Evolutionary conservation across 1,140 invertebrate species (phyloP).

Genomic region (Leptopilina boulardi): DNA sequence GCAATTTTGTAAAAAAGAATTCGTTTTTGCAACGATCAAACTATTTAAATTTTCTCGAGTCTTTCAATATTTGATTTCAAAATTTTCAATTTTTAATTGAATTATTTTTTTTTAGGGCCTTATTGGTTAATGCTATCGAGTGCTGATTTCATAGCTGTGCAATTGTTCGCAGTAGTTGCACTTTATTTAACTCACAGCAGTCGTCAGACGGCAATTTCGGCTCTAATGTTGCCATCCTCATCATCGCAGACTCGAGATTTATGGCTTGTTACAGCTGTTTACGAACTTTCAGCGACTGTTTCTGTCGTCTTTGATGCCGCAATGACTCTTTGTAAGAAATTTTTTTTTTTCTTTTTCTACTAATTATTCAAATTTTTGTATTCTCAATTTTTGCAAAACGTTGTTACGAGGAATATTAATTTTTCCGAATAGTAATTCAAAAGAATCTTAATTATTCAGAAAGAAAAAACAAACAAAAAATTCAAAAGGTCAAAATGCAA

Average conservation of each 20-base stretch:
- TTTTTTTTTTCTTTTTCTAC: too few relatives aligned
- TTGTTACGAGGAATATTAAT: too few relatives aligned
- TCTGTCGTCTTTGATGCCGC: constrained; percentile 75
- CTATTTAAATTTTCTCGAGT: not conserved
- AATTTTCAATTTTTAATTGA: not conserved
- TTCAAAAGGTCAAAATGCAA: too few relatives aligned
- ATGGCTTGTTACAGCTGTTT: constrained; percentile 76
- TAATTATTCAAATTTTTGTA: too few relatives aligned
- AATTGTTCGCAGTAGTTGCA: constrained; percentile 76
- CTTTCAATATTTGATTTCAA: too few relatives aligned
- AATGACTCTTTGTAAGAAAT: constrained; percentile 73
- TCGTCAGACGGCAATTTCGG: constrained; percentile 71
- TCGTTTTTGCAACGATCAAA: not conserved
- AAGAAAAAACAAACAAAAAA: too few relatives aligned
- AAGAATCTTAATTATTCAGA: too few relatives aligned
- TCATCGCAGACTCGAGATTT: constrained; percentile 75
- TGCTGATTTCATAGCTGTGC: constrained; percentile 76
- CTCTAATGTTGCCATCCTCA: constrained; percentile 65
- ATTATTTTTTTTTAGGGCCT: constrained; percentile 69
- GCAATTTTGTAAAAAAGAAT: not conserved
- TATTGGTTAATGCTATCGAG: constrained; percentile 77
- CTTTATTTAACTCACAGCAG: constrained; percentile 76
- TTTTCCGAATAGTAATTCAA: too few relatives aligned
- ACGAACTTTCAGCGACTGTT: constrained; percentile 75
- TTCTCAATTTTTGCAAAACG: too few relatives aligned